These are phyloP conservation scores for Cladopsammia gracilis DNA, from an alignment of 64 coral and sea anemone species.

Conservation along the genomic window DNA sequence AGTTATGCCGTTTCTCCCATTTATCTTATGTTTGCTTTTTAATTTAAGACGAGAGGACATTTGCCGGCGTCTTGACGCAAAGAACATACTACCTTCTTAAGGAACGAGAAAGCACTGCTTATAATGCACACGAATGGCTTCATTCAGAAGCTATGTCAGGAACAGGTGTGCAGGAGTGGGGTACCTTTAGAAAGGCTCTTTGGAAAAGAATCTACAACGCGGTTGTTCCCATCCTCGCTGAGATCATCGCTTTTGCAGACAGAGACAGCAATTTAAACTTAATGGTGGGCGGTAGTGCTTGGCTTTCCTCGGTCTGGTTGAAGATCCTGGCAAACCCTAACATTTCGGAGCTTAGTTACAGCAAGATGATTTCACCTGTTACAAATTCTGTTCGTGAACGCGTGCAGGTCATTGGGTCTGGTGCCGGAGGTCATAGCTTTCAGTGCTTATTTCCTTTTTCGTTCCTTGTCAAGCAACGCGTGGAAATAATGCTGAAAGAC, in stretches of 20 bases:
- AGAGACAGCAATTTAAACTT: conserved; percentile 80
- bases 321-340: conserved; percentile 45
- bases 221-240: conserved; percentile 72
- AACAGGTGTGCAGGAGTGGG: conserved; percentile 82
- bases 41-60: conserved; percentile 24
- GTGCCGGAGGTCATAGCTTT: conserved; percentile 65
- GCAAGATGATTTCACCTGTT: conserved; percentile 47
- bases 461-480: conserved; percentile 68
- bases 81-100: conserved; percentile 52
- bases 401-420: conserved; percentile 61
- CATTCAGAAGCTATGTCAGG: conserved; percentile 78
- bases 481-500: conserved; percentile 56
- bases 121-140: conserved; percentile 56
- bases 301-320: conserved; percentile 13
- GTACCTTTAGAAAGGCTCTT: conserved; percentile 79
- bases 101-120: conserved; percentile 57
- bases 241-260: conserved; percentile 78
- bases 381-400: conserved; percentile 57
- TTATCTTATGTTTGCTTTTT: neutral
- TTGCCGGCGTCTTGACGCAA: conserved; percentile 13
- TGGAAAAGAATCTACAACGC: conserved; percentile 65
- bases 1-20: no score
- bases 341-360: conserved; percentile 58
- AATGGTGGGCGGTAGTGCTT: conserved; percentile 8
- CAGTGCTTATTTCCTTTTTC: conserved; percentile 83